Evolutionary conservation across 2,113 vertebrate genomes (phyloP), one percentile per base, ranked within the genome.

Genomic region (Hassar affinis): DNA sequence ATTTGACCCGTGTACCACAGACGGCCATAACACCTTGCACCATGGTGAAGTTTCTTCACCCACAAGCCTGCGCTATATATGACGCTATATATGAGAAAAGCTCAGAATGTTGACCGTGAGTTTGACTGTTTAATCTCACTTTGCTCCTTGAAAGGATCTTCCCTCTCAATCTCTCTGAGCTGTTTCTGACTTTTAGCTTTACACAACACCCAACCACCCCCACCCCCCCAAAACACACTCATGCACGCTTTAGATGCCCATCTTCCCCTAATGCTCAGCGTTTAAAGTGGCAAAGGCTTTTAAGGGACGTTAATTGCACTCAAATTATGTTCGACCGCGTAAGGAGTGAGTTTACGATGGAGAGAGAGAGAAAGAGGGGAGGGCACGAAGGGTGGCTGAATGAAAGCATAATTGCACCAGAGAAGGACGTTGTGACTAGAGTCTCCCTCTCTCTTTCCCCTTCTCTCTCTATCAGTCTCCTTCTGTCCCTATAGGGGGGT

Each of bases 291-390:
- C 89, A 88, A 86, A 89, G 88, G 94, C 94, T 94, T 94, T 94
- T 94, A 94, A 94, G 93, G 93, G 92, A 93, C 93, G 92, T 95
- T 94, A 94, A 94, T 94, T 94, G 93, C 94, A 93, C 93, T 94
- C 93, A 94, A 95, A 94, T 94, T 94, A 94, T 93, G 93, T 94
- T 94, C 91, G 93, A 93, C 93, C 93, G 91, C 89, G 84, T 91
- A 91, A 91, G 91, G 89, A 92, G 90, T 81, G 90, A 92, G 89
- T 89, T 91, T 92, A 90, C 79, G 87, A 90, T 76, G 85, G 87
- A 89, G 90, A 89, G 66, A 78, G 71, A 25, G 64, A 85, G 86
- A 66, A 80, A 89, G 85, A 22, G 66, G 80, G 85, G 84, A 62
- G 82, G 80, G 57, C 45, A 82, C 14, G 38, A 86, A 89, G 82